Evolutionary conservation across 2,113 vertebrate species (phyloP), one percentile per base, ranked within the genome.

Genomic region (Cichladusa arquata): DNA sequence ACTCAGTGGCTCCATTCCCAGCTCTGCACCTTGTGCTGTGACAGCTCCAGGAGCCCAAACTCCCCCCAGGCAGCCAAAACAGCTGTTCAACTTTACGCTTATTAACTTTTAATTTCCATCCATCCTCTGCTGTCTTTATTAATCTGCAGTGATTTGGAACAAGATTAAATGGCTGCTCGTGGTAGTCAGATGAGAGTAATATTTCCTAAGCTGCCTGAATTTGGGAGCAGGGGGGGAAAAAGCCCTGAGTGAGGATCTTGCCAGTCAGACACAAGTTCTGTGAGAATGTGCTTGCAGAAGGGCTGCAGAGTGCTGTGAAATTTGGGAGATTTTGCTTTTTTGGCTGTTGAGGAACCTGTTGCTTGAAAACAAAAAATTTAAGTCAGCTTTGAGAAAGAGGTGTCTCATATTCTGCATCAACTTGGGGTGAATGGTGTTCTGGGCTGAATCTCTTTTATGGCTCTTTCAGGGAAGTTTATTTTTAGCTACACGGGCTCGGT

Each of bases 391-490:
- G 29, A 76, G 91, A 42, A 72, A 44, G 60, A 57, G 14, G 56
- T 53, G 36, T 84, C 85, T 93, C 44, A 23, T 61, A 31, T 95
- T 44, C 76, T 26, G 45, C 92, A 72, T 60, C 81, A 93, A 77
- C 60, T 69, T 82, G 34, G 38, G 66, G 62, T 95, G 81, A 93
- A 91, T 7, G 57, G 76, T 92, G 29, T 93, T 96, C 84, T 62
- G 56, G 57, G 74, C 62, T 60, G 80, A 67, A 58, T 29, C 11
- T 91, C 79, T 96, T 94, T 93, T 74, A 67, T 48, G 92, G 87
- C 90, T 94, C 86, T 95, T 93, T 62, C 90, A 95, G 95, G 91
- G 93, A 94, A 74, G 62, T 38, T 19, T 97, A 97, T 98, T 98
- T 98, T 98, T 97, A 98, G 97, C 90, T 60, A 1, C 18, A 26